Evolutionary conservation across 2,888 invertebrate genomes (phyloP).

Genomic region (Helobdella robusta): DNA sequence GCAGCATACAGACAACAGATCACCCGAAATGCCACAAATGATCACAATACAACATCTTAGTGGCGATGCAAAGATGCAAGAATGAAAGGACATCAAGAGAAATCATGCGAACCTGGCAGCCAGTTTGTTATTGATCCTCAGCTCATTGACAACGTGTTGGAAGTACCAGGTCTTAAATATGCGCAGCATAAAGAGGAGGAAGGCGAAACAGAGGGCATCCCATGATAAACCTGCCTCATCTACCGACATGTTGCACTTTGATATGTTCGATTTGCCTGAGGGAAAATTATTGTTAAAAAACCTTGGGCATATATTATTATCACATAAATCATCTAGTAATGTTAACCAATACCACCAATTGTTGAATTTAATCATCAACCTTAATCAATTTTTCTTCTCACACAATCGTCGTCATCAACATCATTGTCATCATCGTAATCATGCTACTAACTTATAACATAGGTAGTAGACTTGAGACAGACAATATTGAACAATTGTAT

Average conservation of each 20-base stretch:
- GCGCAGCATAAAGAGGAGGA: conserved; percentile 78
- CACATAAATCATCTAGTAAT: too few relatives aligned
- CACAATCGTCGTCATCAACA: too few relatives aligned
- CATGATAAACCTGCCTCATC: conserved; percentile 76
- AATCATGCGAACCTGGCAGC: conserved; percentile 65
- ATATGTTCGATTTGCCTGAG: too few relatives aligned
- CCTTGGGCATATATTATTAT: too few relatives aligned
- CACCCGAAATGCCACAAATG: not conserved
- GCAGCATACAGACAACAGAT: not conserved
- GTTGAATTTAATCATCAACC: too few relatives aligned
- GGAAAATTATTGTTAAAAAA: too few relatives aligned
- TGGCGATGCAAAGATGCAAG: too few relatives aligned
- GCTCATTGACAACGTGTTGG: conserved; percentile 87
- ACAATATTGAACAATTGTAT: conserved; percentile 82
- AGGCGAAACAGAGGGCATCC: conserved; percentile 82
- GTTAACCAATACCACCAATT: too few relatives aligned
- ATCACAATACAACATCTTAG: not conserved
- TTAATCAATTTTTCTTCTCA: too few relatives aligned
- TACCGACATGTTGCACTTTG: conserved; percentile 28
- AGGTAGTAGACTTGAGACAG: conserved; percentile 60
- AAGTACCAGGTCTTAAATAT: conserved; percentile 93
- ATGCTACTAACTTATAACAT: conserved; percentile 22
- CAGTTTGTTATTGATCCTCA: conserved; percentile 83
- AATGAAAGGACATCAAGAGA: too few relatives aligned
- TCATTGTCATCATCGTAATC: too few relatives aligned